Evolutionary conservation across 1,140 invertebrate genomes (phyloP), one percentile per base, ranked within the genome.

Genomic region (Lucilia sericata): DNA sequence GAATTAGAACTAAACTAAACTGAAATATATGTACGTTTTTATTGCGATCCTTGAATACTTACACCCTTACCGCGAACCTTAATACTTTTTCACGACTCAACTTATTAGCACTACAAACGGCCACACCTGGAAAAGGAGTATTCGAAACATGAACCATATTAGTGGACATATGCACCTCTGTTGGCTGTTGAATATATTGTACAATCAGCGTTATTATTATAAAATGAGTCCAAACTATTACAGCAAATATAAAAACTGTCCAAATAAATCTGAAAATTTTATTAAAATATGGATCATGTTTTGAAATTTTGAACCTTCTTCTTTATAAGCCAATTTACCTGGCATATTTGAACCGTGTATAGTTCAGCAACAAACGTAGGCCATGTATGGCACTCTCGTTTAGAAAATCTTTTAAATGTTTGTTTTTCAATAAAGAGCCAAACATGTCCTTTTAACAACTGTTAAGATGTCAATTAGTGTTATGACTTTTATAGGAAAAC

Each of bases 71-170:
- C n/a, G 89, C 89, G 86, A 86, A 90, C 74, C 36, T 60, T 34
- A 80, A 36, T 2, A 90, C 81, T 47, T 85, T 85, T 0, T 80
- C 84, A 65, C 85, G 85, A 82, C 87, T 90, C 17, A 90, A 87
- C 84, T 88, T 87, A 83, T 90, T 90, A 7, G 88, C 85, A 49
- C 87, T 86, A 78, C 89, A 90, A 5, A 90, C 85, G 10, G 86
- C 88, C 25, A 90, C 85, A 13, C 87, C 89, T 9, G 89, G 89
- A 74, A 90, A 90, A 76, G 88, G 89, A 82, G 87, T 90, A 81
- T 88, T 89, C 17, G 86, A 82, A 13, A 90, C 88, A 14, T 90
- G 89, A 34, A 88, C 87, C 80, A 87, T 65, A 74, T 87, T 89
- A 14, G 89, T 88, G 19, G 88, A 83, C 85, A 89, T 85, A 49